Conservation (phyloP, 1,140 invertebrate genomes). For the Goniozus legneri region DNA sequence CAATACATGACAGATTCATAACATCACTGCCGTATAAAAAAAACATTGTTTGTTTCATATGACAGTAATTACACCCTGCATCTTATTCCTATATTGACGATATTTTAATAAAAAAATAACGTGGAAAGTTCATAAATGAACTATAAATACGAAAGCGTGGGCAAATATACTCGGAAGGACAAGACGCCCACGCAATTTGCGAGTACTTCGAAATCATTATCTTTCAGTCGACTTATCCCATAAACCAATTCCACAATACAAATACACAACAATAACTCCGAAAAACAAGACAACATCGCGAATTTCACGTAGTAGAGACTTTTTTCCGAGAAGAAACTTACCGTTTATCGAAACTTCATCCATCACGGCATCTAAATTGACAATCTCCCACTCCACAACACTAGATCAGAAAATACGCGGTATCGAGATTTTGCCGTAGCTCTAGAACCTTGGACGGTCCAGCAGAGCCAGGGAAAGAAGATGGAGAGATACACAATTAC, state of each 20-base stretch:
- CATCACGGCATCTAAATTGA: slow-evolving; percentile 44
- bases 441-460: no score
- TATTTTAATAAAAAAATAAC: slow-evolving; percentile 4
- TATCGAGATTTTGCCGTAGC: no score
- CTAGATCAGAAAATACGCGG: background rate
- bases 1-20: no score
- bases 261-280: background rate
- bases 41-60: no score
- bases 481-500: no score
- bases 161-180: slow-evolving; percentile 28
- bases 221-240: background rate
- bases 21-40: no score
- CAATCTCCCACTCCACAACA: slow-evolving; percentile 24
- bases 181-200: slow-evolving; percentile 39
- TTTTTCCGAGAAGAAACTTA: slow-evolving; percentile 28
- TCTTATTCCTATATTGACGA: background rate
- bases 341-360: slow-evolving; percentile 41
- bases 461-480: no score
- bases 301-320: no score
- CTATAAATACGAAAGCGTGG: slow-evolving; percentile 24
- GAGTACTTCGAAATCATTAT: slow-evolving; percentile 6
- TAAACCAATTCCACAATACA: background rate
- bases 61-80: no score
- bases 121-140: slow-evolving; percentile 17
- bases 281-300: slow-evolving; percentile 4